A percentile compares a stretch with the other conserved stretches of the same genome.
Evolutionary conservation across 2,888 invertebrate species (phyloP).

Genomic region (Erebia ligea): DNA sequence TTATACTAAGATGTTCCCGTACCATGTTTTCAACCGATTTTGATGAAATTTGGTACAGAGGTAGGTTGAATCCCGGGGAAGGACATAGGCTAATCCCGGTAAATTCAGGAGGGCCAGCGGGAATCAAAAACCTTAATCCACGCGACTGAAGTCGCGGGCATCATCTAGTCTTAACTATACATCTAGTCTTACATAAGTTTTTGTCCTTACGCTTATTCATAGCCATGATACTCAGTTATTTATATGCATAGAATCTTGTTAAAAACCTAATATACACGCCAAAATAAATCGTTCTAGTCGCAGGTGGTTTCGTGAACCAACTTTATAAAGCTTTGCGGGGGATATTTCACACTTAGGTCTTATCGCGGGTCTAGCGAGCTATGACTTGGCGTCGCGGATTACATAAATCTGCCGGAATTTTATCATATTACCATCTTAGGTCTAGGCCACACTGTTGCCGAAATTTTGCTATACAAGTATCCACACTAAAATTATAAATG

Average conservation of each 20-base stretch:
- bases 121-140: no score
- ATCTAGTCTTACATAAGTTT: no score
- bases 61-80: no score
- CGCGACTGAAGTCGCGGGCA: no score
- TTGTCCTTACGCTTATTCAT: no score
- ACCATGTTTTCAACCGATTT: no score
- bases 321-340: constrained; percentile 22
- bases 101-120: no score
- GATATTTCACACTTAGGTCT: constrained; percentile 29
- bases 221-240: not conserved
- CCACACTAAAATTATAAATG: no score
- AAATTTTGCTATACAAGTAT: not conserved
- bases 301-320: not conserved
- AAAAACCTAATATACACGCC: not conserved
- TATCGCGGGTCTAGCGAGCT: constrained; percentile 36
- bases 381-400: constrained; percentile 28
- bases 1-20: no score
- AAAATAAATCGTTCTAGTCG: not conserved
- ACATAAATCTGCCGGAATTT: constrained; percentile 42
- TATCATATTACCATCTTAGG: constrained; percentile 32
- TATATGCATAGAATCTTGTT: not conserved
- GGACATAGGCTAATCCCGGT: no score
- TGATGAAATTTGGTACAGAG: no score
- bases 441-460: not conserved
- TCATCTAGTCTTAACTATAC: no score